Percentiles rank a stretch among this genome's conserved stretches.
Evolutionary conservation across 2,888 invertebrate species (phyloP).

Genomic region (Rotaria sp.): DNA sequence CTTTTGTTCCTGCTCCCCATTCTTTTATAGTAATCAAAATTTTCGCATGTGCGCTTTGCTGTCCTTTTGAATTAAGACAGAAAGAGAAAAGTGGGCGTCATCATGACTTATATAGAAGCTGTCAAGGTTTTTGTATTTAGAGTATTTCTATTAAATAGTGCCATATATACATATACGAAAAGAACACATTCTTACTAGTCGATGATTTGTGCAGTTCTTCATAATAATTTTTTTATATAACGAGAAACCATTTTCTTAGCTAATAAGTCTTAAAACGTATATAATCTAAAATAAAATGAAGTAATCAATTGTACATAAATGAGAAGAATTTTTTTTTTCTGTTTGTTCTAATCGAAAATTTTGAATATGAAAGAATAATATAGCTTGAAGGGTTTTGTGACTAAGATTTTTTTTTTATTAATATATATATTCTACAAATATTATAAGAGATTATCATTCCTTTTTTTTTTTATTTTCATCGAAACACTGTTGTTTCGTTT

Average conservation of each 20-base stretch:
- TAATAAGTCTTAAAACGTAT: neutral
- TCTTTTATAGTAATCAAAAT: neutral
- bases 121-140: neutral
- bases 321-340: neutral
- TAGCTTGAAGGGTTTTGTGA: no score
- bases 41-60: neutral
- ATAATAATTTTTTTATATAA: neutral
- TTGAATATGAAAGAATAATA: neutral
- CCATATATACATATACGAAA: neutral
- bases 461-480: neutral
- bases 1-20: no score
- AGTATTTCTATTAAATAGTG: neutral
- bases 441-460: no score
- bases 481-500: neutral
- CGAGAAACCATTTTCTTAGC: neutral
- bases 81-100: neutral
- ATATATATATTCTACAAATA: no score
- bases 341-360: neutral
- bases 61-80: neutral
- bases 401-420: no score
- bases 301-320: neutral
- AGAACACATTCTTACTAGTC: neutral
- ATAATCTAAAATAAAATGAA: constrained; percentile 2
- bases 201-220: neutral
- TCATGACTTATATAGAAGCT: neutral